Percentiles rank a stretch among this genome's conserved stretches.
These are phyloP conservation scores for Arizona elegans DNA, from an alignment of 2,113 vertebrate genomes.

Conservation along the genomic window DNA sequence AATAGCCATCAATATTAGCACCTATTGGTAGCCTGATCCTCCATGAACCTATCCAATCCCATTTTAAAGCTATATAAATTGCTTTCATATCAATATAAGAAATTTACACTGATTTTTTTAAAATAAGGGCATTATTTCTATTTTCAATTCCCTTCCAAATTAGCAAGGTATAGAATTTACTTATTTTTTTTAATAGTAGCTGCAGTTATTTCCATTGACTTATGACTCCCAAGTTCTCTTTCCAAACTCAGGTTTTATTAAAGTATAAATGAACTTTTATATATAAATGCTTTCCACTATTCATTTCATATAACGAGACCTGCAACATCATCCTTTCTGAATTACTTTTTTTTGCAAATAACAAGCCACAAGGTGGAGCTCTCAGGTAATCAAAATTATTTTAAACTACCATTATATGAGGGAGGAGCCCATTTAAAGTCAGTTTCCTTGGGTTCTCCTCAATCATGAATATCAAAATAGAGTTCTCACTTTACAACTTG, in stretches of 20 bases:
- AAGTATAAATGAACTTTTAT: neutral
- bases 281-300: neutral
- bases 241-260: neutral
- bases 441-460: neutral
- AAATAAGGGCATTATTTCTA: neutral
- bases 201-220: neutral
- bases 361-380: constrained; percentile 44
- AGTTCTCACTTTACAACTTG: neutral
- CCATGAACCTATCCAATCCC: neutral
- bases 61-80: neutral
- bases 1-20: neutral
- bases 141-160: neutral
- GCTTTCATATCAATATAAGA: neutral
- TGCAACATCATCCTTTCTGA: neutral
- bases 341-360: neutral
- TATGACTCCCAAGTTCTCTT: neutral
- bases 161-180: neutral
- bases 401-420: neutral
- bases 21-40: neutral
- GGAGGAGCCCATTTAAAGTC: fast-evolving
- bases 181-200: neutral
- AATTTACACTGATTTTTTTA: neutral
- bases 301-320: neutral
- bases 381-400: constrained; percentile 3
- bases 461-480: neutral